Evolutionary conservation across 2,888 invertebrate species (phyloP), one percentile per base, ranked within the genome.

Genomic region (Caenorhabditis japonica): DNA sequence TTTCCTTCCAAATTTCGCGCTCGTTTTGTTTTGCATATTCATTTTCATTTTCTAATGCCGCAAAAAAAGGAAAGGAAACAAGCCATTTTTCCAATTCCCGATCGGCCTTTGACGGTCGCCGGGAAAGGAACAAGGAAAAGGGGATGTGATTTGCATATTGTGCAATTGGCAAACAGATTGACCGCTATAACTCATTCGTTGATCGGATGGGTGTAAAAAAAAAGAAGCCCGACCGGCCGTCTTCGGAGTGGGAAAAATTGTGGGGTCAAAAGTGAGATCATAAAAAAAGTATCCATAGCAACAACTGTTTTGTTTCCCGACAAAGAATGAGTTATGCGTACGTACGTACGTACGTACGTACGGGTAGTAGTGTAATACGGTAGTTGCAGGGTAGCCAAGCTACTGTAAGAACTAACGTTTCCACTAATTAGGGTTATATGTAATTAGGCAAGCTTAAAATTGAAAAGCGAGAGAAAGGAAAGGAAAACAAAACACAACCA

Each of bases 301-400:
- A 43, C 66, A 66, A 49, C 49, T 66, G 66, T 66, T 66, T 66
- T 66, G 66, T 66, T 66, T 66, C 56, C 66, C 66, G 66, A 66
- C 66, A 66, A 66, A 66, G 66, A 66, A 51, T 66, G 66, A 66
- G 66, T 66, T 66, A 66, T 66, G 66, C 56, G 56, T 39, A n/a
- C n/a, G n/a, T n/a, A n/a, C n/a, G n/a, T n/a, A n/a, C n/a, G n/a
- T n/a, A n/a, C n/a, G n/a, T 61, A n/a, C 27, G 12, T 12, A 41
- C 13, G 21, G 38, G 36, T 39, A 30, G 19, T 23, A 46, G n/a
- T 36, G 52, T 21, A 25, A 38, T 19, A 51, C 15, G 2, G 39
- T 13, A 4, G 39, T 39, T 17, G 19, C 17, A 39, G 3, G 4
- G 8, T 15, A 19, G 8, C 39, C 39, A 19, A 43, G 43, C 10